Base-by-base conservation (phyloP, 1,140 invertebrate genomes). In the Drosophila ohnishii region DNA sequence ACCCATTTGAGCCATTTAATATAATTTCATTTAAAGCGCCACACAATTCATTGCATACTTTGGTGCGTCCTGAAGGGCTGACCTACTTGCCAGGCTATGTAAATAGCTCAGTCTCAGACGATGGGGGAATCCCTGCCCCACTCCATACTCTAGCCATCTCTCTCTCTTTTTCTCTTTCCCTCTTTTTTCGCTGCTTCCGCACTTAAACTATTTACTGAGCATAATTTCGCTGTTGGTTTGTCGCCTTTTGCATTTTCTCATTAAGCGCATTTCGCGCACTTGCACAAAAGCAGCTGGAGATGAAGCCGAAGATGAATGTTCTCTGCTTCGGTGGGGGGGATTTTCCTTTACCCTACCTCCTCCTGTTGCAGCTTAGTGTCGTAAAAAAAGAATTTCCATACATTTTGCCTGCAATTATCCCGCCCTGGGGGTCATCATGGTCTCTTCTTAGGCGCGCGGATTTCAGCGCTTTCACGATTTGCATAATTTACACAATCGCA, bases 221-320 rank as follows among this genome's bases (percentile, higher is more conserved):
- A 85, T 86, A 82, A 86, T 78, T 82, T 85, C 57, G 70, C 64
- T 82, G 82, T 78, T 82, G 78, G 71, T 82, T 71, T 87, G 78
- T 87, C 82, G 82, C 82, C 78, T 78, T 71, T 78, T 82, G 70
- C 82, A 75, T 87, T 82, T 87, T 87, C 83, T 86, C 82, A 86
- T 87, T 86, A 87, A 87, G 83, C 75, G 78, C 78, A 87, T 86
- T 85, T 75, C 79, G 75, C 75, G 75, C 65, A 34, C 62, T 58
- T 58, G 55, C 78, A 85, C 62, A 80, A 76, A 80, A 60, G 42
- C 72, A 60, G 53, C 62, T 71, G 53, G 35, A 75, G 72, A 22
- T 55, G 66, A 16, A 62, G 63, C 63, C 67, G 62, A 87, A 76
- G 74, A 87, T 83, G 70, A 75, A 80, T 83, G 64, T 81, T 81